Evolutionary conservation across 2,797 vertebrate genomes (phyloP).

Genomic region (Protonibea diacanthus): DNA sequence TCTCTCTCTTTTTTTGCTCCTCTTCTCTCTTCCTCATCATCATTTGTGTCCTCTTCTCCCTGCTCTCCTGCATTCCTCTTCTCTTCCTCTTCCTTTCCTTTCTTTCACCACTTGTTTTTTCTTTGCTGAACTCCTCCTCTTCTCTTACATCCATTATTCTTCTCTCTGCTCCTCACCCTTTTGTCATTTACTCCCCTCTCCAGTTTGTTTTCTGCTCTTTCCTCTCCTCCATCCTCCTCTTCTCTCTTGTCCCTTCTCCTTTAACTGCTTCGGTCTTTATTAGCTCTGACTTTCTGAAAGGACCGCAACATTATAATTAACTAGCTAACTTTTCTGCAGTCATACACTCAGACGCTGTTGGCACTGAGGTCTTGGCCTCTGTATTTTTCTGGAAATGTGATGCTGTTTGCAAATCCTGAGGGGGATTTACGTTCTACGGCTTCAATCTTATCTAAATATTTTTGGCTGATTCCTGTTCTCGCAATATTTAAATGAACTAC

Average conservation of each 20-base stretch:
- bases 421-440: neutral
- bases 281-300: neutral
- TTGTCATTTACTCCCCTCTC: neutral
- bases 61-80: neutral
- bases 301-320: neutral
- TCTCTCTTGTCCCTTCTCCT: neutral
- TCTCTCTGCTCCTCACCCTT: neutral
- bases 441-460: neutral
- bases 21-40: neutral
- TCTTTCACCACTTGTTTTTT: conserved; percentile 2
- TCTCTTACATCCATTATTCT: neutral
- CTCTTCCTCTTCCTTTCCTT: neutral
- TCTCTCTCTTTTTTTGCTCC: neutral
- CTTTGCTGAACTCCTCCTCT: neutral
- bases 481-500: neutral
- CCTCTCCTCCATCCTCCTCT: neutral
- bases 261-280: neutral
- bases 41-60: neutral
- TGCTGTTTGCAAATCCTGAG: neutral
- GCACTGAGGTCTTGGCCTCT: neutral
- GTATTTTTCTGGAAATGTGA: neutral
- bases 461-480: neutral
- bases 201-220: neutral
- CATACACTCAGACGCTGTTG: neutral
- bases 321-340: neutral